Evolutionary conservation across 2,113 vertebrate species (phyloP).

Genomic region (Hyaena hyaena): DNA sequence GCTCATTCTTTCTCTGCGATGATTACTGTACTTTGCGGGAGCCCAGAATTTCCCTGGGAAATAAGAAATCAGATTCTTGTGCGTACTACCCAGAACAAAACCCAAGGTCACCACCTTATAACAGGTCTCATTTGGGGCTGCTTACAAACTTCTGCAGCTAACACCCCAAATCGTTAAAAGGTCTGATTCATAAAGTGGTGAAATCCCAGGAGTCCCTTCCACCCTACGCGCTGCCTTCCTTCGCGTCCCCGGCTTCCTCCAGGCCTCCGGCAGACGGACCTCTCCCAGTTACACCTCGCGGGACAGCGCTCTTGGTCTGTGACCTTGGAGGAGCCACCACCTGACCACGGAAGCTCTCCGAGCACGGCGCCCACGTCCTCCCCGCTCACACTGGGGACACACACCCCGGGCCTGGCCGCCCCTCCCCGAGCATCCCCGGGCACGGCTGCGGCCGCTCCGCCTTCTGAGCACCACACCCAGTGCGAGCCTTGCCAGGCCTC

Average conservation of each 20-base stretch:
- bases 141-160: slow-evolving; percentile 81
- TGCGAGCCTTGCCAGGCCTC: background rate
- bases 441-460: background rate
- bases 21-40: slow-evolving; percentile 77
- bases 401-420: background rate
- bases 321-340: background rate
- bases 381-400: background rate
- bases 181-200: slow-evolving; percentile 80
- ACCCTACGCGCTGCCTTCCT: slow-evolving; percentile 53
- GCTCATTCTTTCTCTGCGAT: slow-evolving; percentile 79
- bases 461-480: background rate
- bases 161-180: slow-evolving; percentile 79
- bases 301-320: background rate
- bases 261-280: background rate
- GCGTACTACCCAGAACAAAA: slow-evolving; percentile 83
- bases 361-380: rapidly evolving
- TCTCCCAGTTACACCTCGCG: rapidly evolving
- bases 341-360: background rate
- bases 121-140: slow-evolving; percentile 80
- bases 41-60: slow-evolving; percentile 82
- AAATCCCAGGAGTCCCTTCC: slow-evolving; percentile 84
- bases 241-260: background rate
- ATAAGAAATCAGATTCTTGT: slow-evolving; percentile 82
- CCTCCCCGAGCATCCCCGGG: background rate
- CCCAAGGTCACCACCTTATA: slow-evolving; percentile 59